Conservation (phyloP, 92 coral and sea anemone species). For the Palythoa caribaeorum region DNA sequence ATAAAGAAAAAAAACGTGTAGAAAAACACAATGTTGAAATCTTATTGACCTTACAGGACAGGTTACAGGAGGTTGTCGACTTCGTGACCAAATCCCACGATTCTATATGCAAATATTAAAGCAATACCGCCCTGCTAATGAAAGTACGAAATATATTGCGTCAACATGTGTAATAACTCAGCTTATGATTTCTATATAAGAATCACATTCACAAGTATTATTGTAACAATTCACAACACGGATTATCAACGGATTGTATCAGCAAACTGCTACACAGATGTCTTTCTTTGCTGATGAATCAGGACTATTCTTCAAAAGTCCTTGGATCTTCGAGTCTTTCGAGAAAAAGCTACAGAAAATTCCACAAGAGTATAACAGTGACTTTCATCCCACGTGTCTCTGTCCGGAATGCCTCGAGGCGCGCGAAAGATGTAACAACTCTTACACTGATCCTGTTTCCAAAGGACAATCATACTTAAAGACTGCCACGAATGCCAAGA, state of each 20-base stretch:
- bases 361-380: background rate
- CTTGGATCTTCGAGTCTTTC: background rate
- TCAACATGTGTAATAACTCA: no score
- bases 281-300: background rate
- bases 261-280: background rate
- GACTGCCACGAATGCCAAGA: background rate
- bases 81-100: no score
- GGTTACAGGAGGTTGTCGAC: no score
- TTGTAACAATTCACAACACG: background rate
- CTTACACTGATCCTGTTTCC: background rate
- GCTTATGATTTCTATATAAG: no score
- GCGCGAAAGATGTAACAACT: background rate
- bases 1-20: no score
- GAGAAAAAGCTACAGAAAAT: background rate
- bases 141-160: no score
- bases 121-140: no score
- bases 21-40: no score
- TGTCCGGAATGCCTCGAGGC: conserved; percentile 18
- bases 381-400: conserved; percentile 24
- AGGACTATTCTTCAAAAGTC: background rate
- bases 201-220: background rate
- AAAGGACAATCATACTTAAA: background rate
- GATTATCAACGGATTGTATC: no score
- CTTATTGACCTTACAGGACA: no score
- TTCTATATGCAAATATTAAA: no score